A percentile compares a stretch with the other conserved stretches of the same genome.
These are phyloP conservation scores for Vulpes ferrilata DNA, from an alignment of 2,113 vertebrate species.

Conservation along the genomic window DNA sequence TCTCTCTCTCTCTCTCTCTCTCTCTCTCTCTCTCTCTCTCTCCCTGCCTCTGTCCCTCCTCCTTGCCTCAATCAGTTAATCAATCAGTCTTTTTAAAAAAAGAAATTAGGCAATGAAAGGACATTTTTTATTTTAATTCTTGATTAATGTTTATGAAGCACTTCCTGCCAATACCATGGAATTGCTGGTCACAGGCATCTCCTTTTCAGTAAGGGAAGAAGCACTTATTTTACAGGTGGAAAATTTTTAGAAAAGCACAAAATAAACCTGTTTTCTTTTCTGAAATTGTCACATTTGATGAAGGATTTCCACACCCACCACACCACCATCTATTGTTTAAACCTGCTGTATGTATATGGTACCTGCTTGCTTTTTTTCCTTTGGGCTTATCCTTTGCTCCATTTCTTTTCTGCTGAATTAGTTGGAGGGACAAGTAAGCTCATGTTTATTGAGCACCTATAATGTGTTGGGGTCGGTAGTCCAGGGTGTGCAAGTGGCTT, in stretches of 20 bases:
- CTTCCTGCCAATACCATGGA: not conserved
- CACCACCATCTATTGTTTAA: not conserved
- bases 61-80: too few species aligned
- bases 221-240: constrained; percentile 29
- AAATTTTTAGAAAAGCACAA: not conserved
- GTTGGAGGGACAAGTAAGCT: not conserved
- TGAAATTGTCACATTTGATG: not conserved
- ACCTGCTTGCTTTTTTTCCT: not conserved
- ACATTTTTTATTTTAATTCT: not conserved
- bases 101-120: too few species aligned
- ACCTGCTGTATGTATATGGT: not conserved
- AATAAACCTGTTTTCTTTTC: not conserved
- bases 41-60: not conserved
- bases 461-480: not conserved
- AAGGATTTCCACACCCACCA: not conserved
- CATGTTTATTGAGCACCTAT: not conserved
- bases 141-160: constrained; percentile 43
- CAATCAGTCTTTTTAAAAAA: too few species aligned
- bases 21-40: not conserved
- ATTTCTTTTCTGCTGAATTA: not conserved
- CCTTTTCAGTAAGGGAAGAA: not conserved
- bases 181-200: not conserved
- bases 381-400: not conserved
- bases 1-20: not conserved
- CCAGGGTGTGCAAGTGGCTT: not conserved